Evolutionary conservation across 2,113 vertebrate genomes (phyloP).

Genomic region (Reinhardtius hippoglossoides): DNA sequence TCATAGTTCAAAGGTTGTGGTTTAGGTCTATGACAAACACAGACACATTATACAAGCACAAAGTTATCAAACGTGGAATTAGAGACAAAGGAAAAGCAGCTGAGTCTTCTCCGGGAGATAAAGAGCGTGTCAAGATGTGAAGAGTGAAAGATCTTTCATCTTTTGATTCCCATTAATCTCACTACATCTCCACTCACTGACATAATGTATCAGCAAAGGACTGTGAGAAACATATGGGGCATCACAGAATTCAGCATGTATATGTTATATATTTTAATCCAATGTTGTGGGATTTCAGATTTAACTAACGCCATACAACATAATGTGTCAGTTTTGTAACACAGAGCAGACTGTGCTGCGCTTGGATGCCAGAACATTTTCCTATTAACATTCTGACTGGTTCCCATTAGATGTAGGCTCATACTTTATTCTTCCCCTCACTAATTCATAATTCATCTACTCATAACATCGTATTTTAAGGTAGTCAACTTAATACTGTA

Average conservation of each 20-base stretch:
- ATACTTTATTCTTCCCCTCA: constrained; percentile 31
- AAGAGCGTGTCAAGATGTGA: constrained; percentile 24
- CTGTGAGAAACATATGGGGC: neutral
- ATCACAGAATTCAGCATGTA: constrained; percentile 9
- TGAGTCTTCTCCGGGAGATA: constrained; percentile 28
- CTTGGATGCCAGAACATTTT: constrained; percentile 28
- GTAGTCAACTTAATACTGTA: constrained; percentile 10
- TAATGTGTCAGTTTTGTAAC: neutral
- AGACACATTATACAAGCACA: too few relatives aligned
- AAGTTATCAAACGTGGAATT: too few relatives aligned
- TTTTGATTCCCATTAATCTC: constrained; percentile 40
- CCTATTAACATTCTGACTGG: constrained; percentile 31
- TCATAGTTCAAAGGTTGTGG: neutral
- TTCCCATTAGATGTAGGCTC: constrained; percentile 19
- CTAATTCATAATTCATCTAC: constrained; percentile 46
- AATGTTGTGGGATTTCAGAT: constrained; percentile 4
- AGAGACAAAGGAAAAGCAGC: constrained; percentile 1
- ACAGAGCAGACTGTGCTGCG: neutral
- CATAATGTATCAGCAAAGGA: constrained; percentile 5
- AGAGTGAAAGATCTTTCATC: constrained; percentile 45
- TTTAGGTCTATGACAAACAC: neutral
- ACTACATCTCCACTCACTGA: constrained; percentile 5
- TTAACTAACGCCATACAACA: neutral
- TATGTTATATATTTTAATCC: constrained; percentile 2
- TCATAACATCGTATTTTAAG: constrained; percentile 44